Conservation (phyloP, 2,113 vertebrate genomes). For the Myotis davidii region DNA sequence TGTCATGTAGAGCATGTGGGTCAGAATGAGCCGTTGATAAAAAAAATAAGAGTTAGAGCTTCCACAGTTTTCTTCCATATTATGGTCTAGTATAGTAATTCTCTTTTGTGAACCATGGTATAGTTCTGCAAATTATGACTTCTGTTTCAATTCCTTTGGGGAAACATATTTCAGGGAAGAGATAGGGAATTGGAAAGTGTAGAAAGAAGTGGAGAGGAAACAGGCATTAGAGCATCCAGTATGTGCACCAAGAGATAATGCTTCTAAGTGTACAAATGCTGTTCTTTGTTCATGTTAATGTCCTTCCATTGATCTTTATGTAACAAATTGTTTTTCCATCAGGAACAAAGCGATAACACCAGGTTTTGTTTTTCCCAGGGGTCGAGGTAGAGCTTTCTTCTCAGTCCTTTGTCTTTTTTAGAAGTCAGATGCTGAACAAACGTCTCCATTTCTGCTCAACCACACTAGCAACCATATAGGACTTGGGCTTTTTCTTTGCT, state of each 20-base stretch:
- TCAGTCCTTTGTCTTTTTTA: slow-evolving; percentile 39
- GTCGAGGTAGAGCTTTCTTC: not conserved
- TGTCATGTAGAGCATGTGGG: not conserved
- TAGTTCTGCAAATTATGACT: not conserved
- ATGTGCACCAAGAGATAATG: not conserved
- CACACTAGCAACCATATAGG: not conserved
- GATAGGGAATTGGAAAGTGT: not conserved
- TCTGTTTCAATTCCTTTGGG: not conserved
- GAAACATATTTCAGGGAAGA: not conserved
- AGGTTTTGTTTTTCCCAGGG: not conserved
- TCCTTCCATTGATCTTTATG: not conserved
- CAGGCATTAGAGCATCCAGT: not conserved
- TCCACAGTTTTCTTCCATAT: not conserved
- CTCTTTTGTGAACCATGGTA: not conserved
- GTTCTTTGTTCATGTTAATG: not conserved
- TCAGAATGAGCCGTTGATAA: not conserved
- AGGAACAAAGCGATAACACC: not conserved
- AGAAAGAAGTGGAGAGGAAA: not conserved
- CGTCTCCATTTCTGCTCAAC: not conserved
- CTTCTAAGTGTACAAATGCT: not conserved
- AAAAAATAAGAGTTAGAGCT: not conserved
- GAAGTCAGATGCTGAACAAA: slow-evolving; percentile 14
- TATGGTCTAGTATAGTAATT: not conserved
- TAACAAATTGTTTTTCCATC: not conserved
- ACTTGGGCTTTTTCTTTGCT: not conserved